Base-by-base conservation (phyloP, 2,797 vertebrate species). In the Megaceryle alcyon region DNA sequence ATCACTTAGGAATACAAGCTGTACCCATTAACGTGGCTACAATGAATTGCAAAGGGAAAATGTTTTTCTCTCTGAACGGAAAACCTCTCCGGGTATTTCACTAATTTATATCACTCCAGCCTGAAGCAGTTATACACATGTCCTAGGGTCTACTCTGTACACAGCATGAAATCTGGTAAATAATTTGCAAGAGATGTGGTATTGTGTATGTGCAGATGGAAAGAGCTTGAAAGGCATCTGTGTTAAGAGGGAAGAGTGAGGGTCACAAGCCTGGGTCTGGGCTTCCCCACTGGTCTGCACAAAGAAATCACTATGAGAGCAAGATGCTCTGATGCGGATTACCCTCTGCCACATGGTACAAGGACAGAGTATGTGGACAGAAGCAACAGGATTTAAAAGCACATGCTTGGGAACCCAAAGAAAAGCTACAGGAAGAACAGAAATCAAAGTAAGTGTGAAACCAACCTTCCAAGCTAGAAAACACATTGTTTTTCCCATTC, bases 221-320 rank as follows among this genome's bases (percentile, higher is more conserved):
- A 89, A 76, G 54, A 69, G 15, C 10, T 8, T 51, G n/a, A 48
- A 79, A 61, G 15, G 9, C 14, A 12, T 54, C 63, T 68, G 12
- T 25, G 4, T 26, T 48, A 7, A n/a, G 28, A 79, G 5, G 14
- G 17, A 86, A 88, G 41, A n/a, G 4, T 0, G 0, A 78, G 19
- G 12, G 31, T 53, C 21, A 12, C 10, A 22, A 10, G 14, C 0
- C 0, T 6, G 3, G 12, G 28, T 21, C 43, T 23, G 53, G 39
- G 9, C 25, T 82, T 76, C 22, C 17, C n/a, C 28, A 37, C 9
- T 0, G 1, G 19, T 64, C 68, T 83, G 10, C 19, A 16, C 7
- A 17, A 81, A 29, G 20, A 80, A 82, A 46, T 3, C 0, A 0
- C n/a, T 60, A 9, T 18, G 39, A 2, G 8, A 88, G n/a, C 39